Evolutionary conservation across 2,888 invertebrate genomes (phyloP), one percentile per base, ranked within the genome.

Genomic region (Thymelicus sylvestris): DNA sequence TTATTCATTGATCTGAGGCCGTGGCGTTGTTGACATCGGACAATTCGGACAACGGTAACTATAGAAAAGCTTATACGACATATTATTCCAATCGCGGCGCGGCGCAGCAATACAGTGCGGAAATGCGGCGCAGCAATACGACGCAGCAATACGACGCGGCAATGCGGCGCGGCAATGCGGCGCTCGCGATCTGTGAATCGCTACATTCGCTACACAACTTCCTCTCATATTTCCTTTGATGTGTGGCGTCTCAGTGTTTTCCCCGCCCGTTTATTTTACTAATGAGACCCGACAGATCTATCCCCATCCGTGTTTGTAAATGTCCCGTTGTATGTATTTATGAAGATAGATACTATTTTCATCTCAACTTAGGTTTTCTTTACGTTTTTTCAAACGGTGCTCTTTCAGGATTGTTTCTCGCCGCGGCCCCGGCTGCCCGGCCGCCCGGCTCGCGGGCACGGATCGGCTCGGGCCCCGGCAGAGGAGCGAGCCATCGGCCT

Each of bases 241-340:
- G 67, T 68, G 52, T 44, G 52, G 19, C 61, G n/a, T 52, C 52
- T 50, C 39, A 61, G 61, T 50, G 61, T 67, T 60, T 44, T 62
- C 44, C 15, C 52, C 55, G 55, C 10, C 62, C 19, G 15, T 55
- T 68, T 63, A 62, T 57, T 68, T 68, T 38, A 38, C 62, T 68
- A 68, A 68, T 68, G 68, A 68, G 50, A 15, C 41, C 15, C 15
- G 62, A 68, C 62, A 68, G 38, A 63, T 68, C 62, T 68, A 68
- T 68, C 47, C 61, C n/a, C 38, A 52, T 52, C 39, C 41, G 24
- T 55, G 39, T 52, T n/a, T 24, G 50, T 44, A 31, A 61, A 50
- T 67, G 39, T 59, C 47, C 38, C 6, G 31, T 31, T 10, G 31
- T 57, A 57, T 38, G 13, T 57, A 57, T 38, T 31, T 31, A 57